phyloP scores from a whole-genome alignment of 2,888 invertebrate genomes.

The Beris chalybata region DNA sequence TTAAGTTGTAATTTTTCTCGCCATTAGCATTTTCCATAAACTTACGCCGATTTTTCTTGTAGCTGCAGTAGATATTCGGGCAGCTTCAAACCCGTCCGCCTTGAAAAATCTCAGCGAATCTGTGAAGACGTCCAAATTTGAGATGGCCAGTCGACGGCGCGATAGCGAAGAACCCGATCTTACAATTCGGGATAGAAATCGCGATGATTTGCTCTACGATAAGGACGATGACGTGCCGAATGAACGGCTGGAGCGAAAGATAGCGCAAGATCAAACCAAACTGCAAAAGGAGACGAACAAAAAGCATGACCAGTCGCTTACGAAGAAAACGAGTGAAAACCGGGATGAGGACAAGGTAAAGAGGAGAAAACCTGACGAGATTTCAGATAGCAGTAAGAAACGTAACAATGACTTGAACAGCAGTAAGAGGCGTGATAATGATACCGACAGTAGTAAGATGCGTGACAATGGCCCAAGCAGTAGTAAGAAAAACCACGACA shows the following conservation, averaged over 20 bases:
- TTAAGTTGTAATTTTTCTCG: conserved; percentile 13
- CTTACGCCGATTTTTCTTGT: conserved; percentile 25
- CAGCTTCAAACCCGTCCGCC: conserved; percentile 46
- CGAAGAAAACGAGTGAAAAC: neutral
- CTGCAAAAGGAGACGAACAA: conserved; percentile 44
- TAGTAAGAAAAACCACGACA: neutral
- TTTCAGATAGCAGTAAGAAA: neutral
- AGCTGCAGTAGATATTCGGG: conserved; percentile 61
- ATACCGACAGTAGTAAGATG: neutral
- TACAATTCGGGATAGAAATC: conserved; percentile 49
- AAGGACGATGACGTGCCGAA: conserved; percentile 57
- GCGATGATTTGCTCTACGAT: conserved; percentile 57
- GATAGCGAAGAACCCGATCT: conserved; percentile 17
- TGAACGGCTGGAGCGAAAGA: conserved; percentile 54
- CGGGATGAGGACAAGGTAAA: neutral
- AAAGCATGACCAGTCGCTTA: neutral
- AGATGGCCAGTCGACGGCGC: neutral
- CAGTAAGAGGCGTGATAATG: neutral
- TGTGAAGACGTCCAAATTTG: conserved; percentile 17
- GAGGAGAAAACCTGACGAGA: neutral
- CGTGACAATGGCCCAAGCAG: neutral
- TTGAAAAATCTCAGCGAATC: conserved; percentile 17
- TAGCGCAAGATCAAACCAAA: conserved; percentile 46
- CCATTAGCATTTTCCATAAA: neutral
- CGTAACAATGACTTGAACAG: neutral